phyloP scores from a whole-genome alignment of 2,113 vertebrate species.

The Lipotes vexillifer region DNA sequence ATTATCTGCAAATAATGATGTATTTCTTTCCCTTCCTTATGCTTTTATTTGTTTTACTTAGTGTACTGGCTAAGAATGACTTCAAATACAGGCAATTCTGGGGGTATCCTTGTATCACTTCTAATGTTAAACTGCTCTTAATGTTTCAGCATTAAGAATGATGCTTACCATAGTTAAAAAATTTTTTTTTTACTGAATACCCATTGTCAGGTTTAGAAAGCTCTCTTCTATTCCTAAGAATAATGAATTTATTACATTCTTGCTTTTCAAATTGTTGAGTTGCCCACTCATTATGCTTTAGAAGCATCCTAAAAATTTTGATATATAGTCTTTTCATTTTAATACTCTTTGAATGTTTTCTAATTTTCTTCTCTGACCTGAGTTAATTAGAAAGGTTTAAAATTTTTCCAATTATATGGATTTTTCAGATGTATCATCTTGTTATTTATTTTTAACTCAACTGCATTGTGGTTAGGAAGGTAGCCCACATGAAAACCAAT shows the following conservation, averaged over 20 bases:
- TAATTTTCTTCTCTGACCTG: not conserved
- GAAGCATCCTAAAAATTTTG: not conserved
- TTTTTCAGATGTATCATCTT: not conserved
- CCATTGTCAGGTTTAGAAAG: not conserved
- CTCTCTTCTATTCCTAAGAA: not conserved
- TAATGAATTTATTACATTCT: not conserved
- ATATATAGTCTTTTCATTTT: not conserved
- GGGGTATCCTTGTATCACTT: not conserved
- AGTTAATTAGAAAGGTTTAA: not conserved
- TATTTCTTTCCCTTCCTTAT: not conserved
- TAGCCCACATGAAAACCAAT: not conserved
- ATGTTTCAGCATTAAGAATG: not conserved
- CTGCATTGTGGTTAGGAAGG: not conserved
- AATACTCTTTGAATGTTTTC: not conserved
- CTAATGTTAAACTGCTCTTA: not conserved
- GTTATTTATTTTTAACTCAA: not conserved
- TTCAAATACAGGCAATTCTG: not conserved
- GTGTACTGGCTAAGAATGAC: not conserved
- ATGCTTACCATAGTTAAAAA: not conserved
- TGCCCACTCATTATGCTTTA: not conserved
- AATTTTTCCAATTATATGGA: not conserved
- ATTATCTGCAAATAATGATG: not conserved
- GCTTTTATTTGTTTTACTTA: not conserved
- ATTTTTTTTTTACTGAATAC: not conserved
- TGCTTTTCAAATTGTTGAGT: not conserved